These are phyloP conservation scores for Pangasius djambal DNA, from an alignment of 2,797 vertebrate species.

Conservation along the genomic window DNA sequence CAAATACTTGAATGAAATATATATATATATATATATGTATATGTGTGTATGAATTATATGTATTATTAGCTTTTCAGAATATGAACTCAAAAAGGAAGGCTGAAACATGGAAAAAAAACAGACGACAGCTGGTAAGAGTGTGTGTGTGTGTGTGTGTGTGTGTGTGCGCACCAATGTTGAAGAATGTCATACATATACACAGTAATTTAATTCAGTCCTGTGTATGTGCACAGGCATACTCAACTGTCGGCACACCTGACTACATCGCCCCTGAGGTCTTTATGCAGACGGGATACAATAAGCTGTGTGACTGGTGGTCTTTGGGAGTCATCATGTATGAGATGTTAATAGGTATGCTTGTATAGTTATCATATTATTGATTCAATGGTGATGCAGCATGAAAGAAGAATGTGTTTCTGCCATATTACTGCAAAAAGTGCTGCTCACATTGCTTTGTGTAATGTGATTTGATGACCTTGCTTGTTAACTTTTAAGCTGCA, in stretches of 20 bases:
- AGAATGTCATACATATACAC: not conserved
- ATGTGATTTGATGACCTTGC: not conserved
- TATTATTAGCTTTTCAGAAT: conserved; percentile 90
- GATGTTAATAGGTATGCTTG: conserved; percentile 91
- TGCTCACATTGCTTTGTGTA: not conserved
- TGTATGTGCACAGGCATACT: conserved; percentile 82
- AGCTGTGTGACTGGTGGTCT: conserved; percentile 98
- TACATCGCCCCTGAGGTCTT: conserved; percentile 97
- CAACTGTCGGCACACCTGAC: conserved; percentile 94
- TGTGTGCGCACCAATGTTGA: not conserved
- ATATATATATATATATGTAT: not conserved
- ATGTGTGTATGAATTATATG: not conserved
- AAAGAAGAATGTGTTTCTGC: not conserved
- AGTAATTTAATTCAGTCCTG: not conserved
- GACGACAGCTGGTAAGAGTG: conserved; percentile 88
- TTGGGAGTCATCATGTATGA: conserved; percentile 98
- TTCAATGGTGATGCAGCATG: not conserved
- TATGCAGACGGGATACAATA: conserved; percentile 97
- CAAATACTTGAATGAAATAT: not conserved
- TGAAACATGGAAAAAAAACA: conserved; percentile 99
- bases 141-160: conserved; percentile 39
- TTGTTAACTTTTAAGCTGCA: not conserved
- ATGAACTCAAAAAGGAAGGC: conserved; percentile 99
- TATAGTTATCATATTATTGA: not conserved
- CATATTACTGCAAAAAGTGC: not conserved